phyloP scores from a whole-genome alignment of 1,140 invertebrate species.

The Zaprionus lachaisei region DNA sequence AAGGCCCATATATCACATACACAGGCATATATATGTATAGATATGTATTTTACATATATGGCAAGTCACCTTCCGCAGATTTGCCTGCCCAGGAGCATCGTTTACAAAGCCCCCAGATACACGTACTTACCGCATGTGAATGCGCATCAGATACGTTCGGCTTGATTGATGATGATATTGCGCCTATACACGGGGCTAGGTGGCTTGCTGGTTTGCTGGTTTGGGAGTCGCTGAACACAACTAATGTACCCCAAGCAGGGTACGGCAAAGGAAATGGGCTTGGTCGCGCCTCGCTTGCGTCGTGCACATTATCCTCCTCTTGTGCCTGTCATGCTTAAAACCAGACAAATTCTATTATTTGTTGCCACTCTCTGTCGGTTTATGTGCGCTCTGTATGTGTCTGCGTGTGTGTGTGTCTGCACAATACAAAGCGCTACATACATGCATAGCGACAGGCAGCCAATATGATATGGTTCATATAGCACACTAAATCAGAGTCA shows the following conservation, averaged over 20 bases:
- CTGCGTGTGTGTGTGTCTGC: conserved; percentile 12
- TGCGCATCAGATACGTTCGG: conserved; percentile 72
- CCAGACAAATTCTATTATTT: conserved; percentile 72
- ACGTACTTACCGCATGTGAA: conserved; percentile 43
- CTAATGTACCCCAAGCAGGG: conserved; percentile 6
- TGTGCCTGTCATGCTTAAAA: conserved; percentile 59
- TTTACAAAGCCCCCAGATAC: conserved; percentile 47
- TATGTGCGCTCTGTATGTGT: conserved; percentile 1
- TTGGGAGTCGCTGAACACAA: conserved; percentile 16
- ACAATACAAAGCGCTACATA: conserved; percentile 41
- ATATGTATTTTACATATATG: conserved; percentile 5
- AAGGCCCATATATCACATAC: not conserved
- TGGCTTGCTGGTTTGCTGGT: conserved; percentile 5
- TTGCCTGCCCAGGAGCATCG: conserved; percentile 51
- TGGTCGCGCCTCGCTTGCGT: conserved; percentile 48
- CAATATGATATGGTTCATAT: conserved; percentile 50
- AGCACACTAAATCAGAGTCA: conserved; percentile 45
- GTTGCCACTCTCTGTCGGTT: conserved; percentile 43
- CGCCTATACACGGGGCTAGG: conserved; percentile 34
- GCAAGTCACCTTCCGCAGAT: conserved; percentile 50
- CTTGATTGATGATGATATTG: conserved; percentile 78
- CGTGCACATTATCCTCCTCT: conserved; percentile 65
- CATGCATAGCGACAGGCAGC: conserved; percentile 28
- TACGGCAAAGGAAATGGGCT: conserved; percentile 34
- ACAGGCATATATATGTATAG: not conserved